Percentiles rank a stretch among this genome's conserved stretches.
Evolutionary conservation across 2,888 invertebrate species (phyloP).

Genomic region (Rapana venosa): DNA sequence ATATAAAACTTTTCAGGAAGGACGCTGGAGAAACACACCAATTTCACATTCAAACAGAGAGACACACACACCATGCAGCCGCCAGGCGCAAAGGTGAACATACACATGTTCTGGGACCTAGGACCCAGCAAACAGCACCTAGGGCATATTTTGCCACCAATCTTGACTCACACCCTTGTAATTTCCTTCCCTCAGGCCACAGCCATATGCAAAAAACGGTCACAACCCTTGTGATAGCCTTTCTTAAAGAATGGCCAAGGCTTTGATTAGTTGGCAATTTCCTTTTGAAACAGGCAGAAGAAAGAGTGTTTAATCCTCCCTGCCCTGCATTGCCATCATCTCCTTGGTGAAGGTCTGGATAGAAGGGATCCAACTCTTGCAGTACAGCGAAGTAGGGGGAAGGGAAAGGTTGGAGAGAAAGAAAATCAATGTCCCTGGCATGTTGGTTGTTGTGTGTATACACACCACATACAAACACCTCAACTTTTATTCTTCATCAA

Average conservation of each 20-base stretch:
- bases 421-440: too few relatives aligned
- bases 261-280: background rate
- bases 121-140: background rate
- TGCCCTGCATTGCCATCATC: background rate
- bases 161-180: background rate
- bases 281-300: background rate
- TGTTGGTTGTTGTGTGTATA: too few relatives aligned
- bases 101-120: background rate
- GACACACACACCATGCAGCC: too few relatives aligned
- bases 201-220: background rate
- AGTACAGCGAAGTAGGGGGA: background rate
- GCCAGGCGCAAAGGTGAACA: too few relatives aligned
- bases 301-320: background rate
- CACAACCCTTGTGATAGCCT: background rate
- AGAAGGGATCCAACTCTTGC: background rate
- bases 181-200: background rate
- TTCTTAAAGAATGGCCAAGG: background rate
- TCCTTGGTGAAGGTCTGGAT: background rate
- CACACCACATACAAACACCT: too few relatives aligned
- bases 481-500: too few relatives aligned
- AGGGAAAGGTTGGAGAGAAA: background rate
- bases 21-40: background rate
- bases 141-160: conserved; percentile 15
- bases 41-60: background rate
- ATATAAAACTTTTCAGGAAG: conserved; percentile 31